Conservation (phyloP, 2,113 vertebrate genomes). For the Hippopotamus amphibius region DNA sequence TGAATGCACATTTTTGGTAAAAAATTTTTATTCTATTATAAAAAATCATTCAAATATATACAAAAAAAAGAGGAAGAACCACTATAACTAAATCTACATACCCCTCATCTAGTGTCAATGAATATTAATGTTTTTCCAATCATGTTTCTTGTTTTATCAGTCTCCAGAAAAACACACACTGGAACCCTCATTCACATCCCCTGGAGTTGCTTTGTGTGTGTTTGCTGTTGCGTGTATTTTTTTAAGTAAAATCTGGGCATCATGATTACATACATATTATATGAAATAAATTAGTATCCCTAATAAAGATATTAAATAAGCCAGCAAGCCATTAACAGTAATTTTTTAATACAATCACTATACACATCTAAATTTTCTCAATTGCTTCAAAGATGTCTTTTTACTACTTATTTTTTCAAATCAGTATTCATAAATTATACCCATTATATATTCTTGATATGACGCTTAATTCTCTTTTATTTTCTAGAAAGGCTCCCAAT, state of each 20-base stretch:
- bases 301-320: slow-evolving; percentile 4
- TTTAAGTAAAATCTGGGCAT: not conserved
- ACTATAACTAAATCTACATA: not conserved
- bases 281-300: not conserved
- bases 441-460: not conserved
- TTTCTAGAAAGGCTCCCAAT: not conserved
- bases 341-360: not conserved
- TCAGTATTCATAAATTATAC: not conserved
- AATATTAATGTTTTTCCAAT: not conserved
- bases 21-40: not conserved
- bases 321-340: not conserved
- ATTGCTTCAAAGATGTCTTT: not conserved
- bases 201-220: not conserved
- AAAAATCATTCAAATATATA: not conserved
- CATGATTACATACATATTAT: no score
- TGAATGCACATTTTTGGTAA: not conserved
- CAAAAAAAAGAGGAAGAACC: not conserved
- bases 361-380: not conserved
- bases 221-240: not conserved
- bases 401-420: not conserved
- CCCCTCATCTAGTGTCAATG: not conserved
- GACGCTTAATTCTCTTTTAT: not conserved
- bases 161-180: not conserved
- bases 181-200: not conserved
- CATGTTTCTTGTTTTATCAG: not conserved